Percentiles rank a stretch among this genome's conserved stretches.
These are phyloP conservation scores for Scartelaos histophorus DNA, from an alignment of 2,113 vertebrate species.

Conservation along the genomic window DNA sequence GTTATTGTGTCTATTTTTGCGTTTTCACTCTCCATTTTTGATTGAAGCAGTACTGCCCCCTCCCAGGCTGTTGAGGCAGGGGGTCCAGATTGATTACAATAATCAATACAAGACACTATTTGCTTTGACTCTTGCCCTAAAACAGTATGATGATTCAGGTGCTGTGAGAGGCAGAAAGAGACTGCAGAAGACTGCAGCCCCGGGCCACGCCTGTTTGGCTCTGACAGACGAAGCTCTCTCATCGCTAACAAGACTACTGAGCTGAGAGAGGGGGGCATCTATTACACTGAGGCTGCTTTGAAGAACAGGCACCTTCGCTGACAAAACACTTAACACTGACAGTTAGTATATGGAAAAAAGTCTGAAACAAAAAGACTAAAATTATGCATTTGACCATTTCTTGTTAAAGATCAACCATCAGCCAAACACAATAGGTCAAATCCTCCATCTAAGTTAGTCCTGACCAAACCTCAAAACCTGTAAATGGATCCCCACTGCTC, in stretches of 20 bases:
- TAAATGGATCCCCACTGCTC: too few relatives aligned
- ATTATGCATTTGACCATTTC: neutral
- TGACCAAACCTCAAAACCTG: too few relatives aligned
- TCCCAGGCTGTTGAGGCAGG: conserved; percentile 18
- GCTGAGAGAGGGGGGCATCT: conserved; percentile 1
- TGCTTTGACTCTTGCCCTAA: conserved; percentile 63
- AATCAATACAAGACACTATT: conserved; percentile 58
- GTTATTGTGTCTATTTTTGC: neutral
- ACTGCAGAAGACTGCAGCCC: conserved; percentile 59
- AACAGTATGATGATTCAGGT: conserved; percentile 58
- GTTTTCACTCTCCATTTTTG: neutral
- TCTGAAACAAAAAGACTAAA: too few relatives aligned
- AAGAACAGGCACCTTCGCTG: conserved; percentile 1
- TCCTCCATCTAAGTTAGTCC: too few relatives aligned
- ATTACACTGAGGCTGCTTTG: conserved; percentile 6
- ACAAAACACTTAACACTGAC: neutral
- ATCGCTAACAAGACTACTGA: conserved; percentile 11
- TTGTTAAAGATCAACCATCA: neutral
- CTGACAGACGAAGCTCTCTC: conserved; percentile 21
- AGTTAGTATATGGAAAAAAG: too few relatives aligned
- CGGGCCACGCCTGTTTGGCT: conserved; percentile 55
- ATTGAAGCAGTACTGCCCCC: conserved; percentile 8
- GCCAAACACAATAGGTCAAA: neutral
- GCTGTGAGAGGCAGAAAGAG: conserved; percentile 20
- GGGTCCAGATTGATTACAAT: conserved; percentile 51